Base-by-base conservation (phyloP, 2,797 vertebrate genomes). In the Sciurus vulgaris region DNA sequence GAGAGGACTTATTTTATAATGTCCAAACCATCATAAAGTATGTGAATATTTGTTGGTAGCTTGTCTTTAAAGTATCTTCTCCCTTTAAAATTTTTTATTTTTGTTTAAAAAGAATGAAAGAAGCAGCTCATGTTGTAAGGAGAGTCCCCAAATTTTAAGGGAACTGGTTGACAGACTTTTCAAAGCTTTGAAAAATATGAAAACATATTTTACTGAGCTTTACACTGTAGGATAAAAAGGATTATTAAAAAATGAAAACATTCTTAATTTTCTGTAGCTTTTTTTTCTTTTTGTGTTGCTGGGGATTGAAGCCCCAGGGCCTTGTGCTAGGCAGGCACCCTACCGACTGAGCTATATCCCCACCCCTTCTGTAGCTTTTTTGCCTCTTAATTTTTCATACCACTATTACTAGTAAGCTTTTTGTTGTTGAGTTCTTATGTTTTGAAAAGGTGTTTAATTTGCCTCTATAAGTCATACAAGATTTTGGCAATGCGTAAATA, bases 131-230 rank as follows among this genome's bases (percentile, higher is more conserved):
- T 69, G 5, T 78, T 84, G 4, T 72, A 85, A 96, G 74, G 14
- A n/a, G 24, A 77, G 41, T 33, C 5, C 12, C 22, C 51, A 59
- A 20, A 72, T 90, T 96, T 93, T 94, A 97, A 63, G 35, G 70
- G 93, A 38, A 77, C 56, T 79, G 47, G 54, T 86, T 63, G 20
- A 76, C 30, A 76, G 51, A 63, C 54, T 94, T 94, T 94, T 61
- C 38, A 82, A 84, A 95, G 54, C 47, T 81, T 94, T 96, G 65
- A 93, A 72, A 88, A 87, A 38, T 67, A 26, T n/a, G 22, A 79
- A 15, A 87, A n/a, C 22, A 17, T 78, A 79, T 94, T 72, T 44
- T 74, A 69, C 26, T 84, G 54, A 26, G 44, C 63, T 79, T 93
- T 85, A 85, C 51, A 70, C n/a, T 26, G 26, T 18, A 56, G 38